phyloP scores from a whole-genome alignment of 2,113 vertebrate genomes.

The Mustela nigripes region DNA sequence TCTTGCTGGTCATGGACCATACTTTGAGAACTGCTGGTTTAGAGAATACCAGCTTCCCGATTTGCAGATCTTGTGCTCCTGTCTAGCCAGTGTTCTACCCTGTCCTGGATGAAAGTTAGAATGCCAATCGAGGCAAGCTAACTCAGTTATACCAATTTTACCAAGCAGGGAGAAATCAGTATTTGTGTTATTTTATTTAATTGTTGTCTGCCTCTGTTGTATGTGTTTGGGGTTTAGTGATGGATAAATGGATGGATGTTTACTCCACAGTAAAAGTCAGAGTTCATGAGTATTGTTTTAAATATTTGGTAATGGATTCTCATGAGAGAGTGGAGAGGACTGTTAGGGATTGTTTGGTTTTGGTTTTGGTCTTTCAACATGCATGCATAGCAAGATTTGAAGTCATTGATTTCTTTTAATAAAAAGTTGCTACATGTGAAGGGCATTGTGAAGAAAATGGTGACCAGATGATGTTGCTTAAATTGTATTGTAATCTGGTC shows the following conservation, averaged over 20 bases:
- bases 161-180: not conserved
- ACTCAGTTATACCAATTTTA: not conserved
- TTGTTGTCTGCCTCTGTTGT: not conserved
- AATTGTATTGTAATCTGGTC: not conserved
- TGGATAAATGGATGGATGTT: not conserved
- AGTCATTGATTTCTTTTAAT: slow-evolving; percentile 35
- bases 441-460: slow-evolving; percentile 24
- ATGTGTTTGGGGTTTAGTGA: slow-evolving; percentile 22
- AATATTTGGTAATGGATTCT: slow-evolving; percentile 1
- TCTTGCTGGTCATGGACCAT: not conserved
- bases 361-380: not conserved
- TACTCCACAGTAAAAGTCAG: not conserved
- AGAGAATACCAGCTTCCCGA: not conserved
- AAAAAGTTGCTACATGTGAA: not conserved
- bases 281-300: not conserved
- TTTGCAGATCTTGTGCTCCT: not conserved
- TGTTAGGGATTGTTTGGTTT: slow-evolving; percentile 18
- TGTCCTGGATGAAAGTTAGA: not conserved
- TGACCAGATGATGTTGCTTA: not conserved
- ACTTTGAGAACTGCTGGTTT: not conserved
- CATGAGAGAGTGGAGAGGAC: not conserved
- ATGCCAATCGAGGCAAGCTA: not conserved
- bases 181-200: not conserved
- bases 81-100: not conserved
- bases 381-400: not conserved